Conservation (phyloP, 2,113 vertebrate species). For the Centropristis striata region DNA sequence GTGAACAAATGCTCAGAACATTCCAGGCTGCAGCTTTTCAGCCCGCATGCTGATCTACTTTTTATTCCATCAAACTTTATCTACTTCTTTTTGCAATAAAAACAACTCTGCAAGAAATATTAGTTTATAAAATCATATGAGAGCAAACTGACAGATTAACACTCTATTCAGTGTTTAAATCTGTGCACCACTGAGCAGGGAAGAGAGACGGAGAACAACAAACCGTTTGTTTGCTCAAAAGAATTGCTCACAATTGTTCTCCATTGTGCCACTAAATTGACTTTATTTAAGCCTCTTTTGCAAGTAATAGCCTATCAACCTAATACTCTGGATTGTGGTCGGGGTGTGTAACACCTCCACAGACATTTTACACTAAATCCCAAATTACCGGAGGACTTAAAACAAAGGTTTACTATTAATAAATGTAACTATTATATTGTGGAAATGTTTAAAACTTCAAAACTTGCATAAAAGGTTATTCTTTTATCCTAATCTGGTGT, state of each 20-base stretch:
- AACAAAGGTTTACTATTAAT: neutral
- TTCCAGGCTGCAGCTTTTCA: slow-evolving; percentile 61
- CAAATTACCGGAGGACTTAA: neutral
- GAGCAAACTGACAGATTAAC: neutral
- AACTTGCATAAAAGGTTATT: neutral
- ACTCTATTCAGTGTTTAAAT: neutral
- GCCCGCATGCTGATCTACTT: slow-evolving; percentile 9
- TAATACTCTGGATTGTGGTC: slow-evolving; percentile 27
- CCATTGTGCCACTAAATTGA: slow-evolving; percentile 54
- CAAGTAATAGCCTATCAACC: slow-evolving; percentile 51
- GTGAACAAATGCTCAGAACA: slow-evolving; percentile 64
- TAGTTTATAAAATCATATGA: neutral
- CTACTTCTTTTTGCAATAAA: neutral
- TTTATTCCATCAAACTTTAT: neutral
- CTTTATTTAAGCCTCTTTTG: slow-evolving; percentile 69
- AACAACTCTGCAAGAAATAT: neutral
- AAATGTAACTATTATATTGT: neutral
- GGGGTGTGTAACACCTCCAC: slow-evolving; percentile 10
- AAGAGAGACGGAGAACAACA: slow-evolving; percentile 37
- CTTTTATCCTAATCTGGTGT: slow-evolving; percentile 4
- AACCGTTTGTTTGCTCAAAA: slow-evolving; percentile 11
- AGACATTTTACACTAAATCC: slow-evolving; percentile 5
- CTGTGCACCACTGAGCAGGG: neutral
- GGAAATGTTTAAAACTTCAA: neutral
- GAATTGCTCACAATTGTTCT: slow-evolving; percentile 44